These are phyloP conservation scores for Bursaphelenchus okinawaensis DNA, from an alignment of 2,888 invertebrate species.

Conservation along the genomic window DNA sequence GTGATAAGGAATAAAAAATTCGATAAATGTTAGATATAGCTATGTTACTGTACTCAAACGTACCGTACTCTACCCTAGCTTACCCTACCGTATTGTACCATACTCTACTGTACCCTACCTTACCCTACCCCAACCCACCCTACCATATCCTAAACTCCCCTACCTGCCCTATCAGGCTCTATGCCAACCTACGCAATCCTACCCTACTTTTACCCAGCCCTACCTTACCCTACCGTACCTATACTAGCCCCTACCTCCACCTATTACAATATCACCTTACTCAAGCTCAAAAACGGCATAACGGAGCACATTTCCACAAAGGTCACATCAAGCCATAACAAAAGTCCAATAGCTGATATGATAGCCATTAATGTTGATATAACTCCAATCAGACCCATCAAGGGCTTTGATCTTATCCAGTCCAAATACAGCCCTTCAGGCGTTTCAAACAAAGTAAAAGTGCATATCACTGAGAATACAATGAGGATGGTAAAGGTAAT, in stretches of 20 bases:
- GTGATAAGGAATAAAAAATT: background rate
- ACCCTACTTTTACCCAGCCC: too few relatives aligned
- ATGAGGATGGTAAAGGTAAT: slow-evolving; percentile 46
- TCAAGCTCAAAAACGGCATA: slow-evolving; percentile 88
- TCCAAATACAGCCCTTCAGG: slow-evolving; percentile 68
- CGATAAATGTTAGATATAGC: background rate
- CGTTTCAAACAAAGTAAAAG: slow-evolving; percentile 37
- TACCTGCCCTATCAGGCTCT: too few relatives aligned
- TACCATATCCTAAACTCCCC: too few relatives aligned
- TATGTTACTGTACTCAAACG: too few relatives aligned
- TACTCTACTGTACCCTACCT: too few relatives aligned
- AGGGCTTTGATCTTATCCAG: slow-evolving; percentile 84
- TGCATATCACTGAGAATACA: slow-evolving; percentile 43
- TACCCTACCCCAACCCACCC: too few relatives aligned
- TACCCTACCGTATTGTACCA: too few relatives aligned
- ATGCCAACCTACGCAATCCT: too few relatives aligned
- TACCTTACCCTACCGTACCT: background rate
- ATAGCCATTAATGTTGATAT: slow-evolving; percentile 68
- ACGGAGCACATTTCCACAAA: slow-evolving; percentile 90
- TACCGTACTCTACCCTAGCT: too few relatives aligned
- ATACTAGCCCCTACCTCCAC: background rate
- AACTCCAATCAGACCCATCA: slow-evolving; percentile 80
- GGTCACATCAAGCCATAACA: slow-evolving; percentile 80
- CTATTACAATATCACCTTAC: slow-evolving; percentile 69
- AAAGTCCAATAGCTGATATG: slow-evolving; percentile 78